phyloP scores from a whole-genome alignment of 2,113 vertebrate genomes.

The Anseranas semipalmata region DNA sequence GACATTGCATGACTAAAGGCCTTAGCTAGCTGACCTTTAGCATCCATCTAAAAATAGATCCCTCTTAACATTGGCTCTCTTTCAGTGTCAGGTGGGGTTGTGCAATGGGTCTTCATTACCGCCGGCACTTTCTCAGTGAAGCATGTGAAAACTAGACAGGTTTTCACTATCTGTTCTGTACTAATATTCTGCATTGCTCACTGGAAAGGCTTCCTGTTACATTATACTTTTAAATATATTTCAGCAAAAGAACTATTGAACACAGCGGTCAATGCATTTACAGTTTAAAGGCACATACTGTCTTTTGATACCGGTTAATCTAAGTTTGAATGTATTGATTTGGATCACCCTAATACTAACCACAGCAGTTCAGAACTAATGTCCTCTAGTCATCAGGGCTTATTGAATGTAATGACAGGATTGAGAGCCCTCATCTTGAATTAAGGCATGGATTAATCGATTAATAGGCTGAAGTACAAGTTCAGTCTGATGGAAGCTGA shows the following conservation, averaged over 20 bases:
- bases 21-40: slow-evolving; percentile 47
- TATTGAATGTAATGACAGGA: not conserved
- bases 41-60: slow-evolving; percentile 65
- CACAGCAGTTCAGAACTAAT: not conserved
- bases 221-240: not conserved
- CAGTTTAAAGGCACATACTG: not conserved
- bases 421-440: not conserved
- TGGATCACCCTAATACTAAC: not conserved
- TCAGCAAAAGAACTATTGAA: not conserved
- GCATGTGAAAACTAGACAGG: not conserved
- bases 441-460: not conserved
- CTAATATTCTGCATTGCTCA: not conserved
- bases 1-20: not conserved
- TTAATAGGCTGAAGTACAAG: not conserved
- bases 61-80: not conserved
- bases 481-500: not conserved
- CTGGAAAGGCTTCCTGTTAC: not conserved
- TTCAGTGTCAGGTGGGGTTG: slow-evolving; percentile 27
- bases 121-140: slow-evolving; percentile 17
- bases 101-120: slow-evolving; percentile 30
- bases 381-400: not conserved
- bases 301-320: not conserved
- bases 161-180: not conserved
- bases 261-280: not conserved
- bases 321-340: not conserved